These are phyloP conservation scores for Cyclura pinguis DNA, from an alignment of 2,797 vertebrate genomes.

Conservation along the genomic window DNA sequence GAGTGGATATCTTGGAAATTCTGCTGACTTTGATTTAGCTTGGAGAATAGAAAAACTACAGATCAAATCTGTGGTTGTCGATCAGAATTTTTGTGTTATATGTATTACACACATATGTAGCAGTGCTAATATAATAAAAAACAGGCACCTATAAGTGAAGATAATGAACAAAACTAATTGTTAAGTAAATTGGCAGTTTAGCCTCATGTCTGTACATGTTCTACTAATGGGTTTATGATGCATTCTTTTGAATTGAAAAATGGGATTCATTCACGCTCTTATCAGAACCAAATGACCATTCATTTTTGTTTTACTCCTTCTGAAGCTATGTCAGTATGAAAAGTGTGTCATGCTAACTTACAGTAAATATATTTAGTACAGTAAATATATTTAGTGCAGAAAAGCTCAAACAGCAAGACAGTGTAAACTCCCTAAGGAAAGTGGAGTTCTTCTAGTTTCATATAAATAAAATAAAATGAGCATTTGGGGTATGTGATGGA, in stretches of 20 bases:
- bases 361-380: background rate
- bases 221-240: conserved; percentile 50
- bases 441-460: conserved; percentile 39
- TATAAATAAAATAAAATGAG: background rate
- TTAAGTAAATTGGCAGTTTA: conserved; percentile 37
- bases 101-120: conserved; percentile 50
- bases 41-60: conserved; percentile 74
- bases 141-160: background rate
- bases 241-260: conserved; percentile 58
- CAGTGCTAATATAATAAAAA: conserved; percentile 4
- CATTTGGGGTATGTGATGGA: background rate
- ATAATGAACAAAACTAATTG: background rate
- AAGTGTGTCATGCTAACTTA: conserved; percentile 25
- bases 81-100: conserved; percentile 73
- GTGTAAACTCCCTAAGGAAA: background rate
- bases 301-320: conserved; percentile 44
- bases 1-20: conserved; percentile 77
- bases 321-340: conserved; percentile 5
- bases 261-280: conserved; percentile 28
- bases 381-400: background rate
- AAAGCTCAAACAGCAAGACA: conserved; percentile 12
- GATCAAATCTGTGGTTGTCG: conserved; percentile 63
- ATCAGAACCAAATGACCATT: conserved; percentile 39
- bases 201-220: conserved; percentile 35
- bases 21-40: conserved; percentile 82